phyloP scores from a whole-genome alignment of 2,888 invertebrate genomes.

The Teinopalpus imperialis region DNA sequence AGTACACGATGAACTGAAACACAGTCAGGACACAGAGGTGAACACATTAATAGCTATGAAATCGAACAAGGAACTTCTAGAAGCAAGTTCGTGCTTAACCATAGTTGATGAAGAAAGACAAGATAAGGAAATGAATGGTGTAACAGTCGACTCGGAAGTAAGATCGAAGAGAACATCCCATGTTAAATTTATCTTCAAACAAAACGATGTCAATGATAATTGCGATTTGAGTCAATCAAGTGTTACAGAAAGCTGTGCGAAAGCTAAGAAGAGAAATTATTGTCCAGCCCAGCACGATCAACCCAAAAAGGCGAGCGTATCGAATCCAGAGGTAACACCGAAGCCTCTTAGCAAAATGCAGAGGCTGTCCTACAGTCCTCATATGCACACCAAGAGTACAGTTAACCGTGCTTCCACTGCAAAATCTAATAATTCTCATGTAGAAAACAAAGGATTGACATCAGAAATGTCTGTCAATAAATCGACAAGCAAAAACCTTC shows the following conservation, averaged over 20 bases:
- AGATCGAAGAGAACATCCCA: constrained; percentile 31
- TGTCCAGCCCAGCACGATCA: constrained; percentile 41
- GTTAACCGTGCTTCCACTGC: neutral
- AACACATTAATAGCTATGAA: constrained; percentile 67
- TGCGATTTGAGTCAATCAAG: constrained; percentile 39
- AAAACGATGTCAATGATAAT: constrained; percentile 30
- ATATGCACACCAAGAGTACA: neutral
- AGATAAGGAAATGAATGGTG: no score
- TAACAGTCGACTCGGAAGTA: constrained; percentile 14
- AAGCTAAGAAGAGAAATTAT: constrained; percentile 51
- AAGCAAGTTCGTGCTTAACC: constrained; percentile 56
- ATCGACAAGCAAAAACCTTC: neutral
- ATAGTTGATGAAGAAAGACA: constrained; percentile 53
- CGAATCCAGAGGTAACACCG: constrained; percentile 49
- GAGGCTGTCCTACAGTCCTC: constrained; percentile 47
- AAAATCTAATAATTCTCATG: neutral
- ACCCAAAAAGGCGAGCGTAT: constrained; percentile 23
- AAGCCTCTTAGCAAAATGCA: constrained; percentile 56
- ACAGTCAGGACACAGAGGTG: constrained; percentile 46
- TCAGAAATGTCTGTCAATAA: constrained; percentile 2
- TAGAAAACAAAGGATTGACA: neutral
- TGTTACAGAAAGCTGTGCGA: constrained; percentile 33
- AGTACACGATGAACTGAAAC: constrained; percentile 31
- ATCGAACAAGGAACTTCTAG: constrained; percentile 51
- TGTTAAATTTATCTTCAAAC: constrained; percentile 41